Evolutionary conservation across 2,113 vertebrate genomes (phyloP).

Genomic region (Periophthalmodon schlosseri): DNA sequence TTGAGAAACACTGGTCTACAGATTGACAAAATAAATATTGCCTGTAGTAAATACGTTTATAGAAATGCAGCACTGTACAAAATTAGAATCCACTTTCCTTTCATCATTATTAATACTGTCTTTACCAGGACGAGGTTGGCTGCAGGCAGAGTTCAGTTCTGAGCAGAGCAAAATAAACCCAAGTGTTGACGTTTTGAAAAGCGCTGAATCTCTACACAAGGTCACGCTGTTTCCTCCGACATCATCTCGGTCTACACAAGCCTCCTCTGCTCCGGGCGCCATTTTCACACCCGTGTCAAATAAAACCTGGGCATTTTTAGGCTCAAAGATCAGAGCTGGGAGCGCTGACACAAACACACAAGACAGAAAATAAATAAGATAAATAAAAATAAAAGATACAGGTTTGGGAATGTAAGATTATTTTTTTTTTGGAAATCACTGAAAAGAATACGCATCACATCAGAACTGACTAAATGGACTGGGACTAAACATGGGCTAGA

Average conservation of each 20-base stretch:
- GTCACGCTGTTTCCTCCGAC: conserved; percentile 43
- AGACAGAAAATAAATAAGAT: not conserved
- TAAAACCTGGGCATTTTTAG: conserved; percentile 22
- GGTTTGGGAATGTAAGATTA: no score
- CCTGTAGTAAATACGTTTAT: no score
- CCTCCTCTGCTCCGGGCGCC: conserved; percentile 36
- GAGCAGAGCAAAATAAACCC: not conserved
- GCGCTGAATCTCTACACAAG: conserved; percentile 18
- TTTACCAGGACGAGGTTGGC: not conserved
- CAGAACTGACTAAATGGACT: not conserved
- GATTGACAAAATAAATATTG: no score
- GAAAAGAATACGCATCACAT: conserved; percentile 5
- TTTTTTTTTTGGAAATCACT: conserved; percentile 19
- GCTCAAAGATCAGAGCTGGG: conserved; percentile 25
- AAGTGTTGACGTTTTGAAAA: conserved; percentile 38
- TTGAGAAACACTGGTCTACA: no score
- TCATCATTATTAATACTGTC: not conserved
- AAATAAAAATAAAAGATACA: not conserved
- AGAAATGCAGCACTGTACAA: no score
- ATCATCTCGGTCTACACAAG: conserved; percentile 56
- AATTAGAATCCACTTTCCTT: not conserved
- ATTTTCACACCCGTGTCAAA: conserved; percentile 37
- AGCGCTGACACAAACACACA: conserved; percentile 11
- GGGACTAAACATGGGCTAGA: no score
- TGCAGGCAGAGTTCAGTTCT: no score